Evolutionary conservation across 2,113 vertebrate species (phyloP).

Genomic region (Suricata suricatta): DNA sequence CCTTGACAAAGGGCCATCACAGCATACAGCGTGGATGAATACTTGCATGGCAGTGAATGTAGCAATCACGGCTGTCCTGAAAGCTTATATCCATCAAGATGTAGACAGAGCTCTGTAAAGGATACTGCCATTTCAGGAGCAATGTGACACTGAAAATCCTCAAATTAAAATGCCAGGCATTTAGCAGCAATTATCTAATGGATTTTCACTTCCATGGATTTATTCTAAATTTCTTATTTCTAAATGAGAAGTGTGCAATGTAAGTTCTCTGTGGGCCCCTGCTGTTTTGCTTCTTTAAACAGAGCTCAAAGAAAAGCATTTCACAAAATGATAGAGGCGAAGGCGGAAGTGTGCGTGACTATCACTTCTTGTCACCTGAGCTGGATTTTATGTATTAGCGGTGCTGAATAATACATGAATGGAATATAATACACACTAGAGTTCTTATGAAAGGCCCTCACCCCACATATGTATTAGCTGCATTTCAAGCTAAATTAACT

Average conservation of each 20-base stretch:
- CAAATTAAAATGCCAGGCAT: constrained; percentile 24
- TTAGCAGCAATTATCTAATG: constrained; percentile 51
- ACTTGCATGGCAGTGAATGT: not conserved
- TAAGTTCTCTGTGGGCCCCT: not conserved
- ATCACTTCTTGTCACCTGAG: not conserved
- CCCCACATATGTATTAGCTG: not conserved
- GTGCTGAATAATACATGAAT: not conserved
- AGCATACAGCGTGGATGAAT: not conserved
- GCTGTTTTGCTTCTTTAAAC: not conserved
- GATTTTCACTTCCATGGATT: constrained; percentile 45
- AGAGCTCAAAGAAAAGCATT: constrained; percentile 20
- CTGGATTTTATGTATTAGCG: constrained; percentile 14
- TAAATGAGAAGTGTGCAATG: not conserved
- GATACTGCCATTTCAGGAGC: not conserved
- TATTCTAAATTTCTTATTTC: constrained; percentile 43
- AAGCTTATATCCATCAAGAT: not conserved
- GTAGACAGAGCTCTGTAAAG: not conserved
- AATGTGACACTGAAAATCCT: not conserved
- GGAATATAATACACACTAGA: not conserved
- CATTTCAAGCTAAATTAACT: constrained; percentile 12
- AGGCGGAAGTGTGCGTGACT: not conserved
- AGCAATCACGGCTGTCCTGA: not conserved
- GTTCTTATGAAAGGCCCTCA: not conserved
- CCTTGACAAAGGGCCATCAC: not conserved
- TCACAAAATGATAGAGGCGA: constrained; percentile 26